Base-by-base conservation (phyloP, 2,797 vertebrate genomes). In the Lepidocolaptes lacrymiger region DNA sequence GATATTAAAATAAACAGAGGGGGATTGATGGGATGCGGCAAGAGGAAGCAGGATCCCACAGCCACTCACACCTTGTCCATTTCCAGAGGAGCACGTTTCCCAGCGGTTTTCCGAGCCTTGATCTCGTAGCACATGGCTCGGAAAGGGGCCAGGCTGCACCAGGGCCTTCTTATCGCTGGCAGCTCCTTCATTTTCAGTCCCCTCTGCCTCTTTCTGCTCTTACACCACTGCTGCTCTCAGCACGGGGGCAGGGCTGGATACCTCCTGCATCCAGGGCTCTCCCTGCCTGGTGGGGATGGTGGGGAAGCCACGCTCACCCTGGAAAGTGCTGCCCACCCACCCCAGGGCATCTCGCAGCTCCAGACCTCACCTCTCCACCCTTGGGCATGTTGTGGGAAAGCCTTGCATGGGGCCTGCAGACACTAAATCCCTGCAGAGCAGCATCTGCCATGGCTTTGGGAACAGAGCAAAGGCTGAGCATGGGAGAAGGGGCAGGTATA, bases 1-100 rank as follows among this genome's bases (percentile, higher is more conserved):
- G 80, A 96, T 96, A 93, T 97, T 97, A 97, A 97, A 97, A 97
- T 96, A 97, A 98, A 97, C 96, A 97, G 89, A 88, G 32, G 8
- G 69, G 90, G 89, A 96, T 95, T 95, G 95, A 97, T 96, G 96
- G 94, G 95, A 96, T 72, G 93, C 16, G 5, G 83, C 36, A 84
- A 97, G 85, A 97, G 96, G 96, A 98, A 97, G 91, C 92, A 95
- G 81, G 89, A 96, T 95, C 91, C 94, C 73, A 82, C 85, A 95
- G 92, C 94, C 89, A 75, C 94, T 97, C 95, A 89, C 95, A 93
- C 96, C 95, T 97, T 95, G 93, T 96, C 97, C 97, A 74, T 97
- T 98, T 97, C 72, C 86, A 77, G 94, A 97, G 94, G 73, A 91
- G 44, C 54, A 67, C 14, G 12, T 96, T 97, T 98, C 94, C 95